A percentile compares a stretch with the other conserved stretches of the same genome.
phyloP scores from a whole-genome alignment of 1,140 invertebrate species.

The Cyphomyrmex costatus region DNA sequence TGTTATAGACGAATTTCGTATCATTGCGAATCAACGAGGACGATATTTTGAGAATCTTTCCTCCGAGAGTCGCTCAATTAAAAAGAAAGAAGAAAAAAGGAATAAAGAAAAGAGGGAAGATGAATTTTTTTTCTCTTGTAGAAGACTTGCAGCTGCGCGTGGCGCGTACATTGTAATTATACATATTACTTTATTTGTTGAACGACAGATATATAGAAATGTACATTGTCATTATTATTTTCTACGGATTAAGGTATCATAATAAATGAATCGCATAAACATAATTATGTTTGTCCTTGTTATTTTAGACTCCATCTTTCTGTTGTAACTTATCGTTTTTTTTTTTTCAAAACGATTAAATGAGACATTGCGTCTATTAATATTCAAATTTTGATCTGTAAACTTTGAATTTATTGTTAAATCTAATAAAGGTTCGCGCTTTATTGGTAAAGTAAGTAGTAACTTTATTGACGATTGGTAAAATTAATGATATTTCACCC shows the following conservation, averaged over 20 bases:
- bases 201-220: conserved; percentile 70
- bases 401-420: background rate
- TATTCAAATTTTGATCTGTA: background rate
- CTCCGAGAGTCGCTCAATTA: background rate
- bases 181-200: conserved; percentile 68
- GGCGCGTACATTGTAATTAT: conserved; percentile 71
- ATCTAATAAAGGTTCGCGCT: background rate
- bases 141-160: conserved; percentile 23
- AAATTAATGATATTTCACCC: background rate
- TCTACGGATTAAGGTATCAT: conserved; percentile 81
- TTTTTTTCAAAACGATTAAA: background rate
- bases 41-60: background rate
- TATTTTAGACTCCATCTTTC: background rate
- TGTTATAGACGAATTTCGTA: conserved; percentile 57
- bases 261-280: conserved; percentile 80
- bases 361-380: background rate
- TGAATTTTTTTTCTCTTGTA: conserved; percentile 38
- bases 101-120: background rate
- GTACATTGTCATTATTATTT: conserved; percentile 82
- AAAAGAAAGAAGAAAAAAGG: background rate
- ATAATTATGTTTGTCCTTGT: background rate
- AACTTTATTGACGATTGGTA: conserved; percentile 1
- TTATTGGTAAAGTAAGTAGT: background rate
- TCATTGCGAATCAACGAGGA: conserved; percentile 46
- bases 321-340: background rate